A percentile compares a stretch with the other conserved stretches of the same genome.
Evolutionary conservation across 1,140 invertebrate genomes (phyloP).

Genomic region (Leptinotarsa defecta): DNA sequence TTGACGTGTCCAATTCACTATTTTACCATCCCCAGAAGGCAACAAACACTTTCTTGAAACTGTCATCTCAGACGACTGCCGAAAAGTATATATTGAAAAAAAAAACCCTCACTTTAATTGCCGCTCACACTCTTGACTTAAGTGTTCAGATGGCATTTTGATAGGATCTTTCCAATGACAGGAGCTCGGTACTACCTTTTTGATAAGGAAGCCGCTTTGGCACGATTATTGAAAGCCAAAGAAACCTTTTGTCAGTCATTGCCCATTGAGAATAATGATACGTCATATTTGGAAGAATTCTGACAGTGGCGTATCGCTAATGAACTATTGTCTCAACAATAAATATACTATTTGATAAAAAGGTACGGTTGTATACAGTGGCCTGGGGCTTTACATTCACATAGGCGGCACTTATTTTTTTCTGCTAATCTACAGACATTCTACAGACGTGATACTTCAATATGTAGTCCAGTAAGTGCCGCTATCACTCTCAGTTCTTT

Average conservation of each 20-base stretch:
- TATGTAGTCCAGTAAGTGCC: no score
- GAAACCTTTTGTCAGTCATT: constrained; percentile 5
- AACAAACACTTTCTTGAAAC: background rate
- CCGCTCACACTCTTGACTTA: background rate
- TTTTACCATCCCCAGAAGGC: background rate
- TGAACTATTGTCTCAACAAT: no score
- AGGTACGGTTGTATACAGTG: no score
- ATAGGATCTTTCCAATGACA: background rate
- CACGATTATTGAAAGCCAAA: constrained; percentile 1
- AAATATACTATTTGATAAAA: no score
- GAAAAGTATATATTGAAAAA: background rate
- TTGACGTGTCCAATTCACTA: no score
- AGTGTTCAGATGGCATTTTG: constrained; percentile 8
- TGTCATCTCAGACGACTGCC: background rate
- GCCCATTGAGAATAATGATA: constrained; percentile 5
- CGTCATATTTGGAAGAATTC: background rate
- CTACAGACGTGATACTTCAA: no score
- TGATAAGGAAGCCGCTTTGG: constrained; percentile 7
- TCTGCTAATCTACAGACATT: no score
- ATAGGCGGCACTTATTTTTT: no score
- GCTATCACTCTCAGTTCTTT: no score
- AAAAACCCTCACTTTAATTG: no score
- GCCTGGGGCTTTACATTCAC: no score
- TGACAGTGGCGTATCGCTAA: background rate
- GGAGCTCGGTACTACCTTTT: constrained; percentile 6